Conservation (phyloP, 2,888 invertebrate species). For the Ophion obscuratus region DNA sequence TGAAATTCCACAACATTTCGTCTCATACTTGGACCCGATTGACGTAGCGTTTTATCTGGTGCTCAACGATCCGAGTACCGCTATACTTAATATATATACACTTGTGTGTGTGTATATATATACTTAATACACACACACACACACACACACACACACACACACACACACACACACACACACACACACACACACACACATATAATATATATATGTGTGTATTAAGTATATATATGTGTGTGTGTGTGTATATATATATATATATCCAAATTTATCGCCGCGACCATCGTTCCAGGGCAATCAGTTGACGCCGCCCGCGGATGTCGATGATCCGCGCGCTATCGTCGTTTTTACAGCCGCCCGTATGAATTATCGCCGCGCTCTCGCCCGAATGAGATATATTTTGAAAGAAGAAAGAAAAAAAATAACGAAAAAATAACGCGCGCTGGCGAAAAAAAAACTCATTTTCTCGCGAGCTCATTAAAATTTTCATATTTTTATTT, state of each 20-base stretch:
- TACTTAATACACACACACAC: too few species aligned
- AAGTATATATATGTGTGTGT: too few species aligned
- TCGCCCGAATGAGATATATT: not conserved
- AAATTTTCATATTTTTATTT: conserved; percentile 21
- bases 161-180: too few species aligned
- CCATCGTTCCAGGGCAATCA: not conserved
- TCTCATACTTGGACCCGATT: not conserved
- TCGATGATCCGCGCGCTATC: conserved; percentile 35
- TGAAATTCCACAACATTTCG: not conserved
- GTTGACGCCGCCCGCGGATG: not conserved
- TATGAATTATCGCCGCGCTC: not conserved
- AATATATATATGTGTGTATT: too few species aligned
- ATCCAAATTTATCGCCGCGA: not conserved
- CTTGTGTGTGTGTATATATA: too few species aligned
- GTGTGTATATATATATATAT: not conserved
- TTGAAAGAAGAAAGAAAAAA: not conserved
- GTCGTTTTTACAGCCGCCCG: conserved; percentile 1
- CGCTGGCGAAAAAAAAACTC: not conserved
- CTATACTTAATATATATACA: too few species aligned
- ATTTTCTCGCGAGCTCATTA: conserved; percentile 4
- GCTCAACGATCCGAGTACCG: not conserved
- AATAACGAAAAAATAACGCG: not conserved
- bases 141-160: too few species aligned
- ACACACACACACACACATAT: too few species aligned
- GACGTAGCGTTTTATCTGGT: not conserved